Conservation (phyloP, 2,888 invertebrate species). For the Polymixis flavicincta region DNA sequence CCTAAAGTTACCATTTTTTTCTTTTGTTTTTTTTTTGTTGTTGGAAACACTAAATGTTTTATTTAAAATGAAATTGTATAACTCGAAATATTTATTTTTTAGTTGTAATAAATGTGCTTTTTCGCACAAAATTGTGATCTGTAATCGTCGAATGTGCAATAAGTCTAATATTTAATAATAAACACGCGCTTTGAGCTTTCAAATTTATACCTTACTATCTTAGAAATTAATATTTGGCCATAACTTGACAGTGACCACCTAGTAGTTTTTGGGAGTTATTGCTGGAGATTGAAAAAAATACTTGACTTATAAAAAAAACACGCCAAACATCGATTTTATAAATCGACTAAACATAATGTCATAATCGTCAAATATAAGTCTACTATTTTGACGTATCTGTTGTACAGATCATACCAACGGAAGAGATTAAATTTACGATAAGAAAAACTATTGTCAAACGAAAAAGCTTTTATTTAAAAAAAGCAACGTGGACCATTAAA, state of each 20-base stretch:
- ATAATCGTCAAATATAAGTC: background rate
- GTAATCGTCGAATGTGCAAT: constrained; percentile 75
- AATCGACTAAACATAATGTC: background rate
- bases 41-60: constrained; percentile 63
- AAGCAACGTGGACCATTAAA: constrained; percentile 4
- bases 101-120: constrained; percentile 74
- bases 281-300: constrained; percentile 49
- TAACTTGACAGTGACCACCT: constrained; percentile 73
- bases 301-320: background rate
- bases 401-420: too few species aligned
- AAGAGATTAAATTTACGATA: too few species aligned
- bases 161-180: constrained; percentile 70
- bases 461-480: background rate
- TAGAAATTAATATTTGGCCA: constrained; percentile 72
- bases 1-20: constrained; percentile 73
- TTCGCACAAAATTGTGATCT: constrained; percentile 79
- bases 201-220: constrained; percentile 70
- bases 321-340: background rate
- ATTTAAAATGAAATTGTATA: constrained; percentile 62
- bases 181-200: constrained; percentile 77
- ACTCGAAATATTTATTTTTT: constrained; percentile 69
- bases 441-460: too few species aligned
- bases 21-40: constrained; percentile 64
- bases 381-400: too few species aligned
- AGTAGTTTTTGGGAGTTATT: constrained; percentile 50